A percentile compares a stretch with the other conserved stretches of the same genome.
Conservation (phyloP, 2,797 vertebrate species). For the Otolemur crassicaudatus region DNA sequence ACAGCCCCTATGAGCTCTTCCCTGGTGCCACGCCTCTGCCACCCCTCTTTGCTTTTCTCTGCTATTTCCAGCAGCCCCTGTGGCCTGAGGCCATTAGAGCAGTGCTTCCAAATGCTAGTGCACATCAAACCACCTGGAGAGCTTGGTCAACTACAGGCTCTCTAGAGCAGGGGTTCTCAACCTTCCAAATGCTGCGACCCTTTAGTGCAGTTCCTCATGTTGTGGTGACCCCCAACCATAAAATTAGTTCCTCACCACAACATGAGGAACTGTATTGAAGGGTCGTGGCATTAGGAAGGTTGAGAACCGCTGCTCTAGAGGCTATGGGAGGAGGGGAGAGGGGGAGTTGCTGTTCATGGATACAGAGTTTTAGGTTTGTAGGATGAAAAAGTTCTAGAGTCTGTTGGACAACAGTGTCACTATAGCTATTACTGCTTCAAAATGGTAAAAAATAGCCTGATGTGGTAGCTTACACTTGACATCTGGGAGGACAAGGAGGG, state of each 20-base stretch:
- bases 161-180: neutral
- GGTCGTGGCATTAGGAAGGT: no score
- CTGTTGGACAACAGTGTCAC: neutral
- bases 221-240: no score
- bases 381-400: neutral
- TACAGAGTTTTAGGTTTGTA: neutral
- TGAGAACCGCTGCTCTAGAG: neutral
- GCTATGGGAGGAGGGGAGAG: no score
- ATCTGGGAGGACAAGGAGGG: neutral
- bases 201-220: no score
- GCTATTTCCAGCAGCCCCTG: rapidly evolving
- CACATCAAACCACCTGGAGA: rapidly evolving
- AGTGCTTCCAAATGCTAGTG: no score
- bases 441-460: neutral
- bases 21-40: rapidly evolving
- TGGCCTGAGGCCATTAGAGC: neutral
- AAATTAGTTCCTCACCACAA: no score
- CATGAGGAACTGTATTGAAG: no score
- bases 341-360: neutral
- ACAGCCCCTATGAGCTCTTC: rapidly evolving
- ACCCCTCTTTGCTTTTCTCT: neutral
- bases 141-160: neutral
- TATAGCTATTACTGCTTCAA: neutral
- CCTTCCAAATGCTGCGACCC: no score
- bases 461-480: neutral